phyloP scores from a whole-genome alignment of 2,113 vertebrate genomes.

The Struthidea cinerea region DNA sequence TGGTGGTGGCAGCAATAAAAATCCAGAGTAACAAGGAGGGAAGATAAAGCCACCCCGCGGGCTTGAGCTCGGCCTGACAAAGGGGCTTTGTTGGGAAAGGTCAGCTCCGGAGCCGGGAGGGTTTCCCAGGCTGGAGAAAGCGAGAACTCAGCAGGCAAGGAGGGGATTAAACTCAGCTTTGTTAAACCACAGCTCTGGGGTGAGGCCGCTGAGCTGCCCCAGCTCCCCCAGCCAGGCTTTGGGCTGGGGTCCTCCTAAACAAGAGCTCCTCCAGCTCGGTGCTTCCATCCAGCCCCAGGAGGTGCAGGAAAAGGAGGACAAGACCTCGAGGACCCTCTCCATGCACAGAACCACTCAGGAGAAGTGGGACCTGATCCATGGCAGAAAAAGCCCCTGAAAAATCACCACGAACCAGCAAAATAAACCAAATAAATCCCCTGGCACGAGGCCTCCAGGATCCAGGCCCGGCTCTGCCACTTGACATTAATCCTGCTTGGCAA shows the following conservation, averaged over 20 bases:
- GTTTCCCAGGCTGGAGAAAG: not conserved
- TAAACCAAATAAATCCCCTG: not conserved
- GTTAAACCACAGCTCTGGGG: not conserved
- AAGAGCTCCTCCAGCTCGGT: fast-evolving
- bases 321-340: not conserved
- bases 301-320: not conserved
- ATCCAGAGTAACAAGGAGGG: not conserved
- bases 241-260: not conserved
- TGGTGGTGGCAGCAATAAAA: not conserved
- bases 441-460: not conserved
- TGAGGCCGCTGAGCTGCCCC: not conserved
- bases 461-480: not conserved
- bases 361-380: not conserved
- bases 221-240: not conserved
- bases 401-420: not conserved
- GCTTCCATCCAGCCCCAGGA: not conserved
- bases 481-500: constrained; percentile 25
- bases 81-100: constrained; percentile 29
- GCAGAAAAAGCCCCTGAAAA: not conserved
- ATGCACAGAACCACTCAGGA: not conserved
- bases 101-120: not conserved
- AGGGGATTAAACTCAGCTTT: not conserved
- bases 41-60: not conserved
- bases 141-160: not conserved
- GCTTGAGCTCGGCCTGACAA: not conserved